A percentile compares a stretch with the other conserved stretches of the same genome.
Conservation (phyloP, 2,797 vertebrate species). For the Mus caroli region DNA sequence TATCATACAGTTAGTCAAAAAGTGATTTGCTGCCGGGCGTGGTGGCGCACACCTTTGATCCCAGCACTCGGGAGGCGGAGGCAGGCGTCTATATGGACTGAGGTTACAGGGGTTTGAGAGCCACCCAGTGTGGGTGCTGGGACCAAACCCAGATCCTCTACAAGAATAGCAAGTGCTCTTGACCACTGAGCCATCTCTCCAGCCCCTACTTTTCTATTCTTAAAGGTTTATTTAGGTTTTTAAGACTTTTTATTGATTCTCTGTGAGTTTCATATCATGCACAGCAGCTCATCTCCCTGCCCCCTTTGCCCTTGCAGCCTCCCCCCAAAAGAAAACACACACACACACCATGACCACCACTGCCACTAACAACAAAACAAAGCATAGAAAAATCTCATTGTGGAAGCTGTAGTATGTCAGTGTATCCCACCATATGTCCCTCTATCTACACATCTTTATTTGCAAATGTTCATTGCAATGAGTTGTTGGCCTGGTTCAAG, state of each 20-base stretch:
- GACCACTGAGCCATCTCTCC: not conserved
- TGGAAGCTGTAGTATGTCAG: not conserved
- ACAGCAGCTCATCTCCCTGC: not conserved
- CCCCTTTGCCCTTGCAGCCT: too few species aligned
- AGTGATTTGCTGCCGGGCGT: conserved; percentile 25
- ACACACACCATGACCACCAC: too few species aligned
- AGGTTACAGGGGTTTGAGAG: not conserved
- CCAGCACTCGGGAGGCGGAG: not conserved
- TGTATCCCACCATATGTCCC: too few species aligned
- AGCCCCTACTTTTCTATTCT: not conserved
- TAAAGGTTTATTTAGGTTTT: too few species aligned
- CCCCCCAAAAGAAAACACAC: too few species aligned
- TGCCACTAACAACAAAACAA: too few species aligned
- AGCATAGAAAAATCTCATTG: not conserved
- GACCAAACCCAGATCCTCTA: not conserved
- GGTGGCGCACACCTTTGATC: not conserved
- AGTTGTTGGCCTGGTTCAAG: not conserved
- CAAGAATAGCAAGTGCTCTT: not conserved
- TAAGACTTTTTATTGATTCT: too few species aligned
- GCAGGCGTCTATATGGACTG: not conserved
- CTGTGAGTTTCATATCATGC: too few species aligned
- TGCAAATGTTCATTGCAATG: not conserved
- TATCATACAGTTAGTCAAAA: conserved; percentile 83
- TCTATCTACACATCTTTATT: not conserved
- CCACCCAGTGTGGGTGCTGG: not conserved